Base-by-base conservation (phyloP, 2,113 vertebrate genomes). In the Podocnemis expansa region DNA sequence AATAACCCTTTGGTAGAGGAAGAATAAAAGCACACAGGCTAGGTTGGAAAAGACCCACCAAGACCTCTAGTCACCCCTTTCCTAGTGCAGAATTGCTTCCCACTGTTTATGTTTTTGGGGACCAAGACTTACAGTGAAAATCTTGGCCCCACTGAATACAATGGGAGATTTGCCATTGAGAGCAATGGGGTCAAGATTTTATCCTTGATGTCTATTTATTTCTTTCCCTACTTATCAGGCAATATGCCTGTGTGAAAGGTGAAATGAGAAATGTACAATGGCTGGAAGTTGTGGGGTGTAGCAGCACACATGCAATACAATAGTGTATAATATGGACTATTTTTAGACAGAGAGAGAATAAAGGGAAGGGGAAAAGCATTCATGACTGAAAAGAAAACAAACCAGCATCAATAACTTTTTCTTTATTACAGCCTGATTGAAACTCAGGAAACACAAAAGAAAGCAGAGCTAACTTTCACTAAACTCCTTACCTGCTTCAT, bases 401-500 rank as follows among this genome's bases (percentile, higher is more conserved):
- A 87, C 21, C 82, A 82, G 13, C 76, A 73, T 89, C 89, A 80
- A 1, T n/a, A 89, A 82, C 73, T 85, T 82, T 19, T 24, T 75
- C 29, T 75, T 0, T 55, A 82, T 92, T 73, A 6, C 29, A 78
- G 78, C 49, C 89, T 25, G 21, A 85, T 63, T 29, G 45, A 86
- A 38, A n/a, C 81, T 88, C 0, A 2, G 38, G 78, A 89, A 93
- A 79, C 24, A 87, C 31, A 93, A 87, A 85, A 85, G 56, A 55
- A 80, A 93, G 78, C 80, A 89, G 78, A 92, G 8, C 24, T 85
- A 52, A 90, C 49, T 95, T 93, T 4, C 94, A 80, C 56, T 87
- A 45, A 91, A 54, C 88, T 94, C 84, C 86, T 89, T 0, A 81
- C 83, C 75, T 92, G 38, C 91, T 80, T 93, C 86, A 5, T 45